Conservation (phyloP, 37 sponge, comb jelly and placozoan species). For the Halichondria panicea region DNA sequence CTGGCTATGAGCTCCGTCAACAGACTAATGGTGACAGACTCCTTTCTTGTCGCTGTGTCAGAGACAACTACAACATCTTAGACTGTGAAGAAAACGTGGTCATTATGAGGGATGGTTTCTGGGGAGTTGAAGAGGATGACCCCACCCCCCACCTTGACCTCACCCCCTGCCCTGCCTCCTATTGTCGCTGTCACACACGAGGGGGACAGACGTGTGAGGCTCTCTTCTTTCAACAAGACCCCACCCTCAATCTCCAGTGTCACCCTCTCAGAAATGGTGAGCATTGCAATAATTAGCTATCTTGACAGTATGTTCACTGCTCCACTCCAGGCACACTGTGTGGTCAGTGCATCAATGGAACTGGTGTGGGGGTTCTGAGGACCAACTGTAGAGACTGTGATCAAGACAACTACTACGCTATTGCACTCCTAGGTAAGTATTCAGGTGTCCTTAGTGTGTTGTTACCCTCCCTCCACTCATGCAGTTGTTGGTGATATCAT, state of each 20-base stretch:
- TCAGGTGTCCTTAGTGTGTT: too few relatives aligned
- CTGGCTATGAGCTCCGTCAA: slow-evolving; percentile 13
- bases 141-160: slow-evolving; percentile 17
- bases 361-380: slow-evolving; percentile 50
- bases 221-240: slow-evolving; percentile 20
- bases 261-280: slow-evolving; percentile 46
- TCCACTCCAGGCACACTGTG: slow-evolving; percentile 45
- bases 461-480: slow-evolving; percentile 4
- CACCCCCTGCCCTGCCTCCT: slow-evolving; percentile 48
- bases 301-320: neutral
- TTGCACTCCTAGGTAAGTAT: slow-evolving; percentile 18
- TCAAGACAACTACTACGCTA: neutral
- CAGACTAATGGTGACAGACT: neutral
- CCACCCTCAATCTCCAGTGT: slow-evolving; percentile 35
- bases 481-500: slow-evolving; percentile 45
- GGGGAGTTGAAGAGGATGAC: slow-evolving; percentile 26
- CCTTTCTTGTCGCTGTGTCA: slow-evolving; percentile 8
- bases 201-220: slow-evolving; percentile 6
- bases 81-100: slow-evolving; percentile 20
- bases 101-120: slow-evolving; percentile 38
- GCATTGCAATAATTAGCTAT: too few relatives aligned
- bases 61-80: slow-evolving; percentile 7
- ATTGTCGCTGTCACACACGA: slow-evolving; percentile 33
- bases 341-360: slow-evolving; percentile 44
- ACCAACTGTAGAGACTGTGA: slow-evolving; percentile 30